phyloP scores from a whole-genome alignment of 2,888 invertebrate genomes.

The Phragmatobia fuliginosa region DNA sequence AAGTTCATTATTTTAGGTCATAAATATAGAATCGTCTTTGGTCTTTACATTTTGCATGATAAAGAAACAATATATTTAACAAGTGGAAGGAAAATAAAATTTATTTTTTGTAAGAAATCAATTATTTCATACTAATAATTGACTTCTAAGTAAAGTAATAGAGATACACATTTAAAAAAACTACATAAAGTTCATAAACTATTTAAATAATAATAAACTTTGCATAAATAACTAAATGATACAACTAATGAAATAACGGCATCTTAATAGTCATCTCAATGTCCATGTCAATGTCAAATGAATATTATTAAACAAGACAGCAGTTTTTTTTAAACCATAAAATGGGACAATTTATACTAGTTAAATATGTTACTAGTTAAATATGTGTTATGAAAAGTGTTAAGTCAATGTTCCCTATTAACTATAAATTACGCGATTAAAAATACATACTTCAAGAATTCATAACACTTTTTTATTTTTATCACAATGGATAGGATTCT shows the following conservation, averaged over 20 bases:
- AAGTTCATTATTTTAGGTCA: too few relatives aligned
- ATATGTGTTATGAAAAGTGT: not conserved
- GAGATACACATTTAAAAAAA: not conserved
- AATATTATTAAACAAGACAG: not conserved
- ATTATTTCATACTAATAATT: not conserved
- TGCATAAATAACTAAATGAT: not conserved
- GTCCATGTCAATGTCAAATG: conserved; percentile 2
- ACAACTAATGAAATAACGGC: not conserved
- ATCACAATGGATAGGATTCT: too few relatives aligned
- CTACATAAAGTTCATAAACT: not conserved
- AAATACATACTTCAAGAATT: too few relatives aligned
- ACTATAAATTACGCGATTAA: not conserved
- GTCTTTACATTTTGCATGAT: not conserved
- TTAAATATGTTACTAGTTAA: not conserved
- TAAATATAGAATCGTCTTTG: too few relatives aligned
- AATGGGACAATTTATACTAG: not conserved
- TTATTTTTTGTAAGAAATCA: not conserved
- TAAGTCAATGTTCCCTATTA: not conserved
- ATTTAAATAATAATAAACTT: too few relatives aligned
- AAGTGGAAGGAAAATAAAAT: not conserved
- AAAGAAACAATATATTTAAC: not conserved
- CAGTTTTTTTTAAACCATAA: not conserved
- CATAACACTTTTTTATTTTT: too few relatives aligned
- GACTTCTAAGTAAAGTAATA: not conserved
- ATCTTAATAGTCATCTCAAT: not conserved